Percentiles rank a stretch among this genome's conserved stretches.
phyloP scores from a whole-genome alignment of 1,140 invertebrate species.

The Drosophila kepulauana region DNA sequence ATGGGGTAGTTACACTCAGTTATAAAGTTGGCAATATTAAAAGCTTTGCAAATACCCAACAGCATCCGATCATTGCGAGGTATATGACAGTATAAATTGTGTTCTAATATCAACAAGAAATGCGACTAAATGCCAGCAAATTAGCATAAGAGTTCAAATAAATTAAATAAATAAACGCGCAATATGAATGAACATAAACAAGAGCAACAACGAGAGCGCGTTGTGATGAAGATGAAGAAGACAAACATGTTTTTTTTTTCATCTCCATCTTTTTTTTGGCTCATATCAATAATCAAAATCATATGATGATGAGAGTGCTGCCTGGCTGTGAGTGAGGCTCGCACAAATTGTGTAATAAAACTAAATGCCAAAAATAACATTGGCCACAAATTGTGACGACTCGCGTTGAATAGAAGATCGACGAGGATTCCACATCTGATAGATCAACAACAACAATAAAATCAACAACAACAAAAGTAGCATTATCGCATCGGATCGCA shows the following conservation, averaged over 20 bases:
- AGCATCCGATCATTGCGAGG: background rate
- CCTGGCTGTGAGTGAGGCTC: slow-evolving; percentile 3
- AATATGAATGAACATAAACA: slow-evolving; percentile 46
- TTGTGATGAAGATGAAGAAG: background rate
- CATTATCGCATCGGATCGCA: background rate
- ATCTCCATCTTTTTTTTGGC: background rate
- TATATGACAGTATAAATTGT: slow-evolving; percentile 23
- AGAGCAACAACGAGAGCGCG: slow-evolving; percentile 23
- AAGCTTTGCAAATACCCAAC: background rate
- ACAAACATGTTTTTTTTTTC: background rate
- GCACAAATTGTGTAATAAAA: slow-evolving; percentile 63
- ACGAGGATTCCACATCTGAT: background rate
- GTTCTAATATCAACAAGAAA: slow-evolving; percentile 51
- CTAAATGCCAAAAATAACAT: slow-evolving; percentile 40
- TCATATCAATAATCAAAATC: slow-evolving; percentile 64
- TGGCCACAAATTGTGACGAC: background rate
- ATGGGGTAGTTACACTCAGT: background rate
- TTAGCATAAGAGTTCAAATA: slow-evolving; percentile 64
- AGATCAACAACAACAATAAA: background rate
- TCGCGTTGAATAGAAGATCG: background rate
- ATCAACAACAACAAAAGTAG: background rate
- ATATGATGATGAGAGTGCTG: slow-evolving; percentile 50
- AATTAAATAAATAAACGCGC: slow-evolving; percentile 57
- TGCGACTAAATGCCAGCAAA: slow-evolving; percentile 57
- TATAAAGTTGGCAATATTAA: too few relatives aligned